Conservation (phyloP, 2,113 vertebrate genomes). For the Brachyistius frenatus region DNA sequence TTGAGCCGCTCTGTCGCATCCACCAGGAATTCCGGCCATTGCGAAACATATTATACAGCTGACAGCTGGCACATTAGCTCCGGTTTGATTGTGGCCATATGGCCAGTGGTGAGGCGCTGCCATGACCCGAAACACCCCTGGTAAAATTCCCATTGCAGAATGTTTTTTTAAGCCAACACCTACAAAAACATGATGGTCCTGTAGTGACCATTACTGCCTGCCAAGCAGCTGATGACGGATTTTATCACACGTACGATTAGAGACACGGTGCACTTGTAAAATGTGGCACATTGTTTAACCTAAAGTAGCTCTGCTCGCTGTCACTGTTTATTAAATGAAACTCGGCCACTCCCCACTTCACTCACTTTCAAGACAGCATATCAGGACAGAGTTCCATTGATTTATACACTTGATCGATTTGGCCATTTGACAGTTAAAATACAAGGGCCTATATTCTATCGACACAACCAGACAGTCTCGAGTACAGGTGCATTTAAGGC, state of each 20-base stretch:
- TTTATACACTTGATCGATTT: too few relatives aligned
- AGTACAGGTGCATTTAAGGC: too few relatives aligned
- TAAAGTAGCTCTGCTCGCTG: not conserved
- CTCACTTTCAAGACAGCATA: too few relatives aligned
- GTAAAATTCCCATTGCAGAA: conserved; percentile 62
- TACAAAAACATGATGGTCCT: conserved; percentile 62
- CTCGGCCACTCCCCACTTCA: too few relatives aligned
- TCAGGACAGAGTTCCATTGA: too few relatives aligned
- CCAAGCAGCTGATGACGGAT: conserved; percentile 52
- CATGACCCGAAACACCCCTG: conserved; percentile 69
- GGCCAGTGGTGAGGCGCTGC: conserved; percentile 65
- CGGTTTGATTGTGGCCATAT: conserved; percentile 79
- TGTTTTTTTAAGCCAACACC: conserved; percentile 65
- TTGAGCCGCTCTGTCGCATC: conserved; percentile 44
- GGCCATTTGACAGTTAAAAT: too few relatives aligned
- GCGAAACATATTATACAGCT: conserved; percentile 57
- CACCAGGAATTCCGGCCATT: conserved; percentile 62
- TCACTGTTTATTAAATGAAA: too few relatives aligned
- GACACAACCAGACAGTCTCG: too few relatives aligned
- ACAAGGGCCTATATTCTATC: too few relatives aligned
- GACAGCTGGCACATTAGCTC: conserved; percentile 77
- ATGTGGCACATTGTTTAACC: conserved; percentile 11
- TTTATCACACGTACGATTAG: conserved; percentile 50
- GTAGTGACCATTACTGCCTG: conserved; percentile 60
- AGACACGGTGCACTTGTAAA: conserved; percentile 32